A percentile compares a stretch with the other conserved stretches of the same genome.
These are phyloP conservation scores for Synergus laeviventris DNA, from an alignment of 2,888 invertebrate species.

Conservation along the genomic window DNA sequence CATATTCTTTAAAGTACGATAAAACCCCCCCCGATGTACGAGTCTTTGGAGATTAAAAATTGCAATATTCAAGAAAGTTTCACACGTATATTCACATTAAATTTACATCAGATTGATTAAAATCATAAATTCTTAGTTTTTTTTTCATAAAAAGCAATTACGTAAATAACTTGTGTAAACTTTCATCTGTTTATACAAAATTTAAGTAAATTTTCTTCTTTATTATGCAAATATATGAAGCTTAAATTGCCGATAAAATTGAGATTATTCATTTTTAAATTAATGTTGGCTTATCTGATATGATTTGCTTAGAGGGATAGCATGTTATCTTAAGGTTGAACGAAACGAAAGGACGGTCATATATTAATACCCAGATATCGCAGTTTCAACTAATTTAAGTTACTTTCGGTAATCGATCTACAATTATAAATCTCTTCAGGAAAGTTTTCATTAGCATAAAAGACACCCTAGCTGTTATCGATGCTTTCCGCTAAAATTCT, in stretches of 20 bases:
- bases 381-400: slow-evolving; percentile 16
- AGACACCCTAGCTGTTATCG: not conserved
- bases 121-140: not conserved
- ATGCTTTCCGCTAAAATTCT: not conserved
- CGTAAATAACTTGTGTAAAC: not conserved
- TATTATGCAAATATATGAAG: not conserved
- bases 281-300: not conserved
- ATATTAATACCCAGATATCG: slow-evolving; percentile 8
- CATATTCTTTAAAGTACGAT: not conserved
- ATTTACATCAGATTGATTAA: not conserved
- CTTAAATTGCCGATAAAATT: not conserved
- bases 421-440: slow-evolving; percentile 18
- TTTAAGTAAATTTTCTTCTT: not conserved
- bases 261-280: not conserved
- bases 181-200: not conserved
- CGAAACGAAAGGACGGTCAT: not conserved
- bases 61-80: not conserved
- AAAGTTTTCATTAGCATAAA: slow-evolving; percentile 7
- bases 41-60: not conserved
- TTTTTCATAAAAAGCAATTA: not conserved
- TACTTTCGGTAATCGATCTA: slow-evolving; percentile 13
- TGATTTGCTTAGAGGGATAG: not conserved
- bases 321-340: slow-evolving; percentile 5
- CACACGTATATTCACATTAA: not conserved
- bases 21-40: too few relatives aligned